Evolutionary conservation across 1,140 invertebrate genomes (phyloP), one percentile per base, ranked within the genome.

Genomic region (Drosophila subobscura): DNA sequence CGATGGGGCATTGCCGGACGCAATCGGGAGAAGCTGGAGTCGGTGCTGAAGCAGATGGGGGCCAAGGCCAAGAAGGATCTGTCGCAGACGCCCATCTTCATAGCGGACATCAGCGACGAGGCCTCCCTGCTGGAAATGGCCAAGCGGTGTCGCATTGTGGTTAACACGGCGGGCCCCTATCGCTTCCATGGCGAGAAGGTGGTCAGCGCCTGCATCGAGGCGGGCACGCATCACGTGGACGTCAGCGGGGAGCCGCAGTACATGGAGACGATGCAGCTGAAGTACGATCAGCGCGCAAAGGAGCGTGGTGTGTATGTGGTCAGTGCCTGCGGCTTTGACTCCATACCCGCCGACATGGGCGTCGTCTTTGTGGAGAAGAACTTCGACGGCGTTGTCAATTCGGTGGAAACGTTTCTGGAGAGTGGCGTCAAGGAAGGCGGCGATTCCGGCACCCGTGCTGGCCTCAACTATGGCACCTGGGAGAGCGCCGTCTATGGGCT

Each of bases 241-340:
- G 95, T 99, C n/a, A 96, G 94, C 91, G 98, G 97, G 22, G 98
- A 99, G 92, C 96, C 97, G 1, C 91, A 98, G 95, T 99, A 95
- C 85, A 95, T 99, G 91, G 97, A 99, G 92, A 92, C 80, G 22
- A 97, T 98, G 93, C 96, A 97, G 89, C 84, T 98, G 37, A 92
- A 95, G 72, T 98, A 98, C 91, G 93, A 96, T 83, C 92, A 94
- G 56, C 90, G 93, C 56, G 98, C 98, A 0, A 92, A 94, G 86
- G 94, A 97, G 55, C 95, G 95, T 10, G 95, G 93, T 8, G 93
- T 98, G 0, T 98, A 97, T 85, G 92, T 99, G 10, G 92, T 99
- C 14, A 97, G 96, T 75, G 95, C 97, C 6, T 98, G 97, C 93
- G 98, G 98, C 1, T 97, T 98, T 90, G 98, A 98, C 78, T 95